phyloP scores from a whole-genome alignment of 2,888 invertebrate species.

The Emmelina monodactyla region DNA sequence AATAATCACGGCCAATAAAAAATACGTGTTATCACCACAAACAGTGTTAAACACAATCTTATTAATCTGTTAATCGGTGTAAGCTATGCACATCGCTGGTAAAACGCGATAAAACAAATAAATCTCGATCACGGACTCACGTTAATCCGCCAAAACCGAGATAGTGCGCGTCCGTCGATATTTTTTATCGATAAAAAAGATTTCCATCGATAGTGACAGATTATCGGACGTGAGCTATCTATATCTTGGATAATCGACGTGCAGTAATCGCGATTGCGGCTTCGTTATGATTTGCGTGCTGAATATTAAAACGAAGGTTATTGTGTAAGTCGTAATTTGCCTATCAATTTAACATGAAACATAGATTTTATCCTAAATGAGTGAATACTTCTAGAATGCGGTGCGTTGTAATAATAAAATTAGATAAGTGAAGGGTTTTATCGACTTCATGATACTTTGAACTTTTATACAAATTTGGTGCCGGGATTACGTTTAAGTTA shows the following conservation, averaged over 20 bases:
- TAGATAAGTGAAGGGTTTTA: no score
- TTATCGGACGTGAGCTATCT: not conserved
- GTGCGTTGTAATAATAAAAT: no score
- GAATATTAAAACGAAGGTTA: not conserved
- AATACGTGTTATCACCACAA: no score
- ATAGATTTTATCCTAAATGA: no score
- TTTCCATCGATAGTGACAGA: not conserved
- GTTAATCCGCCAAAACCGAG: not conserved
- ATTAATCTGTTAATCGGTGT: conserved; percentile 11
- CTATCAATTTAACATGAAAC: not conserved
- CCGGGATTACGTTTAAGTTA: no score
- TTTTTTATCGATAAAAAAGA: not conserved
- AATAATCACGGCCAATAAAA: no score
- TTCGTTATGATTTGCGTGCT: not conserved
- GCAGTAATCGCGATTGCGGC: not conserved
- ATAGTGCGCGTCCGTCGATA: not conserved
- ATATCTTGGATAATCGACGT: conserved; percentile 3
- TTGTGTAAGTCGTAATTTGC: not conserved
- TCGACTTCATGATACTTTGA: no score
- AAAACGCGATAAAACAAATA: no score
- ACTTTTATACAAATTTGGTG: no score
- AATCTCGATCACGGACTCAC: not conserved
- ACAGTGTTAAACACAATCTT: no score
- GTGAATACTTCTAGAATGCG: no score
- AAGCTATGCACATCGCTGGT: not conserved